Evolutionary conservation across 37 sponge, comb jelly and placozoan species (phyloP).

Genomic region (Lycopodina hypogea): DNA sequence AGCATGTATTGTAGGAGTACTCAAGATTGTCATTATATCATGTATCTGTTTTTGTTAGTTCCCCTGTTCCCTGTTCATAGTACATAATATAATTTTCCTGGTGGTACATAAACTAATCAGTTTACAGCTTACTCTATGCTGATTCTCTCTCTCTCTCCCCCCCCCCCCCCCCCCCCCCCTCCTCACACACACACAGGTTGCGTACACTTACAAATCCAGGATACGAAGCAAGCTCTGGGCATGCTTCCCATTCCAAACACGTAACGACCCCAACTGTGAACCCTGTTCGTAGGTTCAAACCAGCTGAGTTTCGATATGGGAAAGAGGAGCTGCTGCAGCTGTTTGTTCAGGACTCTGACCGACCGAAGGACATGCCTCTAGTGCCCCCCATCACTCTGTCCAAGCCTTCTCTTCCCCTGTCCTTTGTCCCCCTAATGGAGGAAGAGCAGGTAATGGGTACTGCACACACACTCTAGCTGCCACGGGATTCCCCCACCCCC

Average conservation of each 20-base stretch:
- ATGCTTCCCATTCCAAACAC: conserved; percentile 14
- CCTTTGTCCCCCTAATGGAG: conserved; percentile 66
- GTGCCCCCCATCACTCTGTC: conserved; percentile 13
- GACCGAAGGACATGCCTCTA: conserved; percentile 24
- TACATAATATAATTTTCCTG: no score
- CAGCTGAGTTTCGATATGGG: conserved; percentile 78
- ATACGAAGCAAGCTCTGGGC: conserved; percentile 4
- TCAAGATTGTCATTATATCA: no score
- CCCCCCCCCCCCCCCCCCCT: no score
- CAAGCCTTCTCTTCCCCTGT: conserved; percentile 38
- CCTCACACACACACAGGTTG: conserved; percentile 45
- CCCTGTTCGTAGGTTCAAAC: conserved; percentile 22
- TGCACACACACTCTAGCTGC: neutral
- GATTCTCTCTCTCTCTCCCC: no score
- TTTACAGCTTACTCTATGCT: no score
- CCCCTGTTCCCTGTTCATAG: neutral
- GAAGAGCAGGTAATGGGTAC: conserved; percentile 77
- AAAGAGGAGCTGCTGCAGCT: conserved; percentile 73
- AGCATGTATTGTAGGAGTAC: no score
- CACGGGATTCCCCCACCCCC: no score
- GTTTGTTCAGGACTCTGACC: conserved; percentile 8
- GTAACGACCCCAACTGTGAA: neutral
- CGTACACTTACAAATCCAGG: conserved; percentile 37
- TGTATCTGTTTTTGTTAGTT: neutral
- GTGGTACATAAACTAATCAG: no score